Evolutionary conservation across 2,113 vertebrate genomes (phyloP).

Genomic region (Crotalus helleri): DNA sequence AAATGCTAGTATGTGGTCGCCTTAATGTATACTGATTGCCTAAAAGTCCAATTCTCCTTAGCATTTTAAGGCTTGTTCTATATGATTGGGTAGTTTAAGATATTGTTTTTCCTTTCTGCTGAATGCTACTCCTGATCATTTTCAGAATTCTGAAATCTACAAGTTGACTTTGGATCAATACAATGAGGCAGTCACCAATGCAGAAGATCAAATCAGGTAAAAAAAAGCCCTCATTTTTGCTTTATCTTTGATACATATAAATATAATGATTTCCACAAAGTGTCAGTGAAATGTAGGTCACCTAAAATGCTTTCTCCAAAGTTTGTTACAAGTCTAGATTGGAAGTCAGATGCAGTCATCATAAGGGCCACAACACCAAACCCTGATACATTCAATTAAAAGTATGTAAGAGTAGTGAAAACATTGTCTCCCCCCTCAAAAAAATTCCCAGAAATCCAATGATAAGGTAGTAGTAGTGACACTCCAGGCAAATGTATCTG

Average conservation of each 20-base stretch:
- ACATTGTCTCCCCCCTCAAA: neutral
- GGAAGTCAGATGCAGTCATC: neutral
- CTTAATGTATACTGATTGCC: neutral
- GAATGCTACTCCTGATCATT: slow-evolving; percentile 46
- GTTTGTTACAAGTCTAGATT: neutral
- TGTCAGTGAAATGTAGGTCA: neutral
- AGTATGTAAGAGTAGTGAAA: neutral
- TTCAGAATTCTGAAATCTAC: slow-evolving; percentile 86
- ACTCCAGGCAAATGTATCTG: neutral
- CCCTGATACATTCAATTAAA: neutral
- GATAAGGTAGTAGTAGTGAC: neutral
- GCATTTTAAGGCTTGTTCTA: neutral
- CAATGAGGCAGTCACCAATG: slow-evolving; percentile 77
- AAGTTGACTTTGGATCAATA: slow-evolving; percentile 82
- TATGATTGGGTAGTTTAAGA: neutral
- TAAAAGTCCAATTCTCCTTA: neutral
- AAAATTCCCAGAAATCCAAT: neutral
- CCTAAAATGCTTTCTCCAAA: neutral
- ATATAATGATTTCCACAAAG: neutral
- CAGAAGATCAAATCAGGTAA: slow-evolving; percentile 83
- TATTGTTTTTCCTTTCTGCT: slow-evolving; percentile 32
- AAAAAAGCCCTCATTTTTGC: slow-evolving; percentile 34
- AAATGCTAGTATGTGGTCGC: neutral
- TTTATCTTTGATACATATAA: neutral
- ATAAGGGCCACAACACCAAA: neutral